Base-by-base conservation (phyloP, 2,113 vertebrate genomes). In the Paralichthys olivaceus region DNA sequence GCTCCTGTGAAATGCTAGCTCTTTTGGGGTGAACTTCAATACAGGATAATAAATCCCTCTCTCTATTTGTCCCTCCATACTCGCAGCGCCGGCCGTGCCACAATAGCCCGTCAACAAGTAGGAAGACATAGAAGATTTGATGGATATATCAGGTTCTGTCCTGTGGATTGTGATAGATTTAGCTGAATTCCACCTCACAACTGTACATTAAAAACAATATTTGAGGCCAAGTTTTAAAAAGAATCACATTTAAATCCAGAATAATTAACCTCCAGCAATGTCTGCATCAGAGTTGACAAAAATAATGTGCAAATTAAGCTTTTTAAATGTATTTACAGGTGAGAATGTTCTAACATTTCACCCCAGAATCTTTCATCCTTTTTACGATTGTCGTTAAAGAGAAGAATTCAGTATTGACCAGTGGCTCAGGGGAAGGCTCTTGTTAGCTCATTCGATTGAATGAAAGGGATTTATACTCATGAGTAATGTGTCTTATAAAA, bases 11-110 rank as follows among this genome's bases (percentile, higher is more conserved):
- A 94, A 92, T 90, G 87, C 84, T 89, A 89, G 82, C 91, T 93
- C 92, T 90, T 93, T 92, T 90, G 90, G 89, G 90, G 78, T 91
- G 90, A 93, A 91, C 92, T 93, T 93, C 90, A 91, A 92, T 90
- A 80, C 90, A 88, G 83, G 84, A 90, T 91, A 89, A 93, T 90
- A 93, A 90, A 92, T 92, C 89, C 86, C 81, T 40, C 37, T 49
- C 45, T 69, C 69, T 22, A 76, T 84, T 65, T 68, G 19, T 6
- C n/a, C 67, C 75, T 67, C 57, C 80, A 76, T 79, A 75, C 81
- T 81, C 61, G 20, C 77, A 79, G 61, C 40, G 7, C 63, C 19
- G 8, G 9, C 63, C n/a, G 5, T 4, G 69, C 68, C 77, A 90
- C 89, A 92, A 89, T 89, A 84, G 89, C 58, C 83, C 19, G 25